These are phyloP conservation scores for Dexiosoma caninum DNA, from an alignment of 2,888 invertebrate genomes.

Conservation along the genomic window DNA sequence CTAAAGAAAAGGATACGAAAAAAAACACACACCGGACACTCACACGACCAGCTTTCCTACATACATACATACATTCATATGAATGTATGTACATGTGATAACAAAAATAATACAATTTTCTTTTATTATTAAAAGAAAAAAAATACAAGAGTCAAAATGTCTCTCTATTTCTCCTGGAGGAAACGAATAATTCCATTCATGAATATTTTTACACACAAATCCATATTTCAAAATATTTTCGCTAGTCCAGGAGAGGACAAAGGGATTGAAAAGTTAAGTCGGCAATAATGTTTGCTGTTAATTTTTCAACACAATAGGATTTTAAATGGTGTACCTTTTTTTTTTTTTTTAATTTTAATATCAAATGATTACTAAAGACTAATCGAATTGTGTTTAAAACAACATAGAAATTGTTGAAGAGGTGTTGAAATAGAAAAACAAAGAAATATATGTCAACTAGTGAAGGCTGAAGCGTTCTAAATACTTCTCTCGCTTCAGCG, in stretches of 20 bases:
- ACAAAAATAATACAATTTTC: slow-evolving; percentile 1
- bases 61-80: too few relatives aligned
- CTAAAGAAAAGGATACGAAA: neutral
- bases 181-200: slow-evolving; percentile 21
- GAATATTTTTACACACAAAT: slow-evolving; percentile 1
- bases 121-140: neutral
- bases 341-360: too few relatives aligned
- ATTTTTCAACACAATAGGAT: slow-evolving; percentile 24
- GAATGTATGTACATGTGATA: slow-evolving; percentile 1
- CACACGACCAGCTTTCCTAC: neutral
- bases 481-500: too few relatives aligned
- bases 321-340: slow-evolving; percentile 10
- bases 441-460: too few relatives aligned
- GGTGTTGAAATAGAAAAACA: too few relatives aligned
- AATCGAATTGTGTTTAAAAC: neutral
- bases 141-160: slow-evolving; percentile 13
- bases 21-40: neutral
- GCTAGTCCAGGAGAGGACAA: neutral
- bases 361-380: neutral
- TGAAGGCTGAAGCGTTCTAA: too few relatives aligned
- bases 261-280: neutral
- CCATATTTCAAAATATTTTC: neutral
- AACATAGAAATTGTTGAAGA: neutral
- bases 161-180: neutral
- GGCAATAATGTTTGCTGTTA: neutral